Percentiles rank a stretch among this genome's conserved stretches.
These are phyloP conservation scores for Pachydiplax longipennis DNA, from an alignment of 2,888 invertebrate species.

Conservation along the genomic window DNA sequence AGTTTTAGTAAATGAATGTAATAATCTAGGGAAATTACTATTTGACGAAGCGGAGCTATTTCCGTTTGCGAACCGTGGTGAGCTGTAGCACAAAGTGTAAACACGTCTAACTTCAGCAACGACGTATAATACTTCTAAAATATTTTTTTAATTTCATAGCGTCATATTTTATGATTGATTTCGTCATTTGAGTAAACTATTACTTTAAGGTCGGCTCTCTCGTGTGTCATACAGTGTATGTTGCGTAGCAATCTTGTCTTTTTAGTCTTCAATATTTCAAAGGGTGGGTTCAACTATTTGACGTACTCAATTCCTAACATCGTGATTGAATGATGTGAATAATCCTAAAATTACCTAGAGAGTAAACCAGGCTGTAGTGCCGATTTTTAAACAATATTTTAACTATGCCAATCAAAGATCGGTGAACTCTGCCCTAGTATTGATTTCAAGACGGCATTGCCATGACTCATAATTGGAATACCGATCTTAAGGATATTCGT, in stretches of 20 bases:
- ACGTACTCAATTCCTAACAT: neutral
- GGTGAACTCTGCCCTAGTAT: conserved; percentile 30
- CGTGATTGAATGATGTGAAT: neutral
- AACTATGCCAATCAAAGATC: conserved; percentile 14
- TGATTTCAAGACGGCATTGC: conserved; percentile 41
- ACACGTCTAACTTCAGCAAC: conserved; percentile 39
- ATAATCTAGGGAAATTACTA: neutral
- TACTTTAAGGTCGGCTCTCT: neutral
- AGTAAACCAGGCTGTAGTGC: neutral
- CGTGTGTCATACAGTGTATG: neutral
- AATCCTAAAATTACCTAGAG: neutral
- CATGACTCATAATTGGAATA: conserved; percentile 38
- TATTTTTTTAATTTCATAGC: conserved; percentile 14
- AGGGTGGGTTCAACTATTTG: neutral
- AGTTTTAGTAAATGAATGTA: neutral
- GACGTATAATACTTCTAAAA: conserved; percentile 16
- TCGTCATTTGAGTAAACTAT: conserved; percentile 48
- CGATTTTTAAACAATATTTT: neutral
- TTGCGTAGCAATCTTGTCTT: neutral
- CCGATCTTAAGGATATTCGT: conserved; percentile 18
- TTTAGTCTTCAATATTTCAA: neutral
- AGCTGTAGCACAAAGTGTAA: conserved; percentile 29
- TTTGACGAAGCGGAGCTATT: neutral
- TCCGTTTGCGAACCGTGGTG: conserved; percentile 4
- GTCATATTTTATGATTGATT: conserved; percentile 45